Evolutionary conservation across 2,888 invertebrate species (phyloP).

Genomic region (Pinctada fucata): DNA sequence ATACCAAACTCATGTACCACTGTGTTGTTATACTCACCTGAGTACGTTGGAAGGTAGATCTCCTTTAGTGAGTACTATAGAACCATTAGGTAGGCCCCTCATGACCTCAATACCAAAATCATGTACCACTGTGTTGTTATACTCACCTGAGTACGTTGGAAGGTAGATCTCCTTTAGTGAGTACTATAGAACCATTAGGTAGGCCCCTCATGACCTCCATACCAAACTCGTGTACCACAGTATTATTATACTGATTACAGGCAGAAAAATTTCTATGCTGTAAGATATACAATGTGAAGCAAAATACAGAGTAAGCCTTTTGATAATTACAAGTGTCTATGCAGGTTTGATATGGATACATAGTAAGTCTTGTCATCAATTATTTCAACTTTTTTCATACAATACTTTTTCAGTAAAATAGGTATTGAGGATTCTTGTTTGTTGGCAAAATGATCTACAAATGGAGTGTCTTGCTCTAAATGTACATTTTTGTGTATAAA

Average conservation of each 20-base stretch:
- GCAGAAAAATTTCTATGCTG: conserved; percentile 56
- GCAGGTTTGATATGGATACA: no score
- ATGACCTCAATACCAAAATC: conserved; percentile 69
- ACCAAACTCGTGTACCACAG: conserved; percentile 70
- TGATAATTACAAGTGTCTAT: no score
- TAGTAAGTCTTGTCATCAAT: no score
- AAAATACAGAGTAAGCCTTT: no score
- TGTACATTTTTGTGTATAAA: no score
- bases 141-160: no score
- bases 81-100: conserved; percentile 62
- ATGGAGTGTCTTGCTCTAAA: no score
- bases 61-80: conserved; percentile 70
- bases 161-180: conserved; percentile 28
- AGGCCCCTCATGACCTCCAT: conserved; percentile 59
- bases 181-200: conserved; percentile 67
- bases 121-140: conserved; percentile 61
- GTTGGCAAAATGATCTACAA: no score
- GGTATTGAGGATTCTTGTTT: no score
- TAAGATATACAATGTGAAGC: no score
- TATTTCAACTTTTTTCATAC: no score
- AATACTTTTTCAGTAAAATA: no score
- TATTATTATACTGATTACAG: conserved; percentile 69
- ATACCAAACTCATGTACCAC: conserved; percentile 70
- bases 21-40: conserved; percentile 63
- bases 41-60: conserved; percentile 73